Evolutionary conservation across 2,113 vertebrate species (phyloP).

Genomic region (Gymnobelideus leadbeateri): DNA sequence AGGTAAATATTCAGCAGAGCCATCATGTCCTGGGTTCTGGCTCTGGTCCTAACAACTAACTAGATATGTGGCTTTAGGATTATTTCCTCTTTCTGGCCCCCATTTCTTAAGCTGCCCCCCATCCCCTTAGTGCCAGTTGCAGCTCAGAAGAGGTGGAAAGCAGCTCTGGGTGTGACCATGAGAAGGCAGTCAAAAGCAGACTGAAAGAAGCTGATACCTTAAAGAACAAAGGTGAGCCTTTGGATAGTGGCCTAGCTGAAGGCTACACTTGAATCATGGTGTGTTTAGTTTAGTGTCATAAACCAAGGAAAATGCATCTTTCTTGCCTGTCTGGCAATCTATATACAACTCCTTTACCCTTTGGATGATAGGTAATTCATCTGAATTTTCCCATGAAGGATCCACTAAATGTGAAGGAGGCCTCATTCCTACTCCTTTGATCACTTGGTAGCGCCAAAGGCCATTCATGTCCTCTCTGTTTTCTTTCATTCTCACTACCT

Average conservation of each 20-base stretch:
- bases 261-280: not conserved
- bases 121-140: slow-evolving; percentile 91
- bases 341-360: not conserved
- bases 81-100: not conserved
- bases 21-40: not conserved
- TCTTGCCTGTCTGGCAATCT: not conserved
- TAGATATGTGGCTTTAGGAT: not conserved
- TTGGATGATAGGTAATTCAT: too few relatives aligned
- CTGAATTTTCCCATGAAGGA: too few relatives aligned
- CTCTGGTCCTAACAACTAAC: not conserved
- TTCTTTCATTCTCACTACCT: too few relatives aligned
- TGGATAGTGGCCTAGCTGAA: slow-evolving; percentile 11
- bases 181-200: slow-evolving; percentile 52
- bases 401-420: too few relatives aligned
- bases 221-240: slow-evolving; percentile 76
- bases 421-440: too few relatives aligned
- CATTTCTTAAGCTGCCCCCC: slow-evolving; percentile 88
- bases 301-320: not conserved
- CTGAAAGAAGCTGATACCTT: slow-evolving; percentile 40
- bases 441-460: too few relatives aligned
- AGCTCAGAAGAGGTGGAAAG: slow-evolving; percentile 85
- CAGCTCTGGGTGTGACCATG: slow-evolving; percentile 61
- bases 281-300: not conserved
- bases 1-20: not conserved
- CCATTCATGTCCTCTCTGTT: too few relatives aligned